Evolutionary conservation across 2,797 vertebrate genomes (phyloP).

Genomic region (Natrix natrix): DNA sequence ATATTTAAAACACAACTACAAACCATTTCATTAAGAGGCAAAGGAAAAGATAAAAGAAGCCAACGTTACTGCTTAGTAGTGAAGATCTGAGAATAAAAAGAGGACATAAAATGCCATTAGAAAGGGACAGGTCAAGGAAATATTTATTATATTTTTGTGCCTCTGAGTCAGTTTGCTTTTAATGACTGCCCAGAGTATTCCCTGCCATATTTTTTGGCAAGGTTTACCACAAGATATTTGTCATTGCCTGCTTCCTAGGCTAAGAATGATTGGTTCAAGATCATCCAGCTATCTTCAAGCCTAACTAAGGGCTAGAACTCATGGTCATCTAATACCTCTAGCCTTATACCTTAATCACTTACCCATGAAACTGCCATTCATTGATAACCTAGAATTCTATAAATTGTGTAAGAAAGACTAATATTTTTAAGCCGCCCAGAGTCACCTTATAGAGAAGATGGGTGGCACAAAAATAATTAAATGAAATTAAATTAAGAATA

Average conservation of each 20-base stretch:
- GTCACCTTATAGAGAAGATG: neutral
- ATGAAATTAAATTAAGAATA: too few species aligned
- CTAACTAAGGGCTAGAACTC: neutral
- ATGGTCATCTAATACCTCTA: neutral
- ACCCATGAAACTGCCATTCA: neutral
- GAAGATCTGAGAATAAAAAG: neutral
- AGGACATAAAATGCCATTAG: neutral
- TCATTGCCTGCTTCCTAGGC: neutral
- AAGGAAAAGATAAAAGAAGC: neutral
- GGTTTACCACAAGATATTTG: neutral
- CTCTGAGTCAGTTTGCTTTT: neutral
- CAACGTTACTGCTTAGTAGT: neutral
- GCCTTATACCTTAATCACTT: neutral
- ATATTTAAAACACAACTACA: neutral
- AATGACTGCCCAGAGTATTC: neutral
- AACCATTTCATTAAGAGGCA: neutral
- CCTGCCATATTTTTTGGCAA: neutral
- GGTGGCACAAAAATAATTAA: neutral
- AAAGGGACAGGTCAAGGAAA: neutral
- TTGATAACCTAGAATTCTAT: neutral
- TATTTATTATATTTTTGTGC: neutral
- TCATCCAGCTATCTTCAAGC: neutral
- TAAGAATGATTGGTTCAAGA: neutral
- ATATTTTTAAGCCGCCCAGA: neutral
- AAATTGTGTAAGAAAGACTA: neutral